Evolutionary conservation across 2,888 invertebrate species (phyloP).

Genomic region (Amaurobius ferox): DNA sequence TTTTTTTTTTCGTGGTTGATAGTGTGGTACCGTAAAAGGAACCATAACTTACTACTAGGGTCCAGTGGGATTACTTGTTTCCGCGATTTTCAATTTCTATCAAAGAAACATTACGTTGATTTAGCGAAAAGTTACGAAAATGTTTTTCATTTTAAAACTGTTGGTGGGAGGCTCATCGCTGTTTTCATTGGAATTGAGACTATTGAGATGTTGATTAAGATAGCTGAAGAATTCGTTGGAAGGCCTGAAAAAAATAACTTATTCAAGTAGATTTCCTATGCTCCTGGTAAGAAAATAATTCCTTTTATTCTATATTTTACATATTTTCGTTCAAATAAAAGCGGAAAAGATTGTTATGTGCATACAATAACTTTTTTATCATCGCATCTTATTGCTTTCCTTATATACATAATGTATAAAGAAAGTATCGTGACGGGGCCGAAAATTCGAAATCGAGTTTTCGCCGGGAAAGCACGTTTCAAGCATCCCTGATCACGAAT

Average conservation of each 20-base stretch:
- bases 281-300: constrained; percentile 43
- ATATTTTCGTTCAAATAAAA: no score
- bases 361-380: no score
- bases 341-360: no score
- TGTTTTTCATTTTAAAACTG: constrained; percentile 49
- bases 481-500: no score
- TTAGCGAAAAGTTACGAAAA: constrained; percentile 22
- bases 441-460: no score
- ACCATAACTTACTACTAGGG: constrained; percentile 33
- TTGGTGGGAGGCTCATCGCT: constrained; percentile 35
- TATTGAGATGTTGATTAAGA: constrained; percentile 39
- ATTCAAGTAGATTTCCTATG: constrained; percentile 29
- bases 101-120: constrained; percentile 7
- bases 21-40: not conserved
- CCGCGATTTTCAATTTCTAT: constrained; percentile 30
- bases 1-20: constrained; percentile 4
- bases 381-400: no score
- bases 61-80: constrained; percentile 34
- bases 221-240: constrained; percentile 50
- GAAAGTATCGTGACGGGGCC: no score
- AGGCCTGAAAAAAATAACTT: constrained; percentile 26
- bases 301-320: no score
- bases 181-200: constrained; percentile 26
- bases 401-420: no score
- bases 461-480: no score